Evolutionary conservation across 1,140 invertebrate genomes (phyloP).

Genomic region (Hyles vespertilio): DNA sequence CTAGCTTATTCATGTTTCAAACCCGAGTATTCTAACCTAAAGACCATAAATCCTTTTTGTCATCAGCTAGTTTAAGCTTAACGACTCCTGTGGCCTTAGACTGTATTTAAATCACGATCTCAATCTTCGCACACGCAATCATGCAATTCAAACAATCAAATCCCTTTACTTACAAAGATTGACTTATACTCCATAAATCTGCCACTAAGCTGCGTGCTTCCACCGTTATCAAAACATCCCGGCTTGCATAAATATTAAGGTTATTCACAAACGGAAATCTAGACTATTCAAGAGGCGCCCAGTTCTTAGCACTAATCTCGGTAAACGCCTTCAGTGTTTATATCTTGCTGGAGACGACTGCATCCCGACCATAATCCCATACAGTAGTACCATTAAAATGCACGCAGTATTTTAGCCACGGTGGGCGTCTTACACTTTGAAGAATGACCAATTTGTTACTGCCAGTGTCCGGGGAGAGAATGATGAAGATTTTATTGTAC

Average conservation of each 20-base stretch:
- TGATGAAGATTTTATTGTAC: conserved; percentile 59
- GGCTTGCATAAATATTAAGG: conserved; percentile 26
- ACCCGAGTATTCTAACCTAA: too few species aligned
- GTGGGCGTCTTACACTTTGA: conserved; percentile 41
- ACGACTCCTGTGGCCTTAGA: too few species aligned
- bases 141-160: too few species aligned
- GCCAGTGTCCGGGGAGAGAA: conserved; percentile 32
- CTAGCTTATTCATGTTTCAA: too few species aligned
- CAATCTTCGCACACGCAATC: too few species aligned
- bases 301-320: conserved; percentile 53
- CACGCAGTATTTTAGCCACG: conserved; percentile 22
- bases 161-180: too few species aligned
- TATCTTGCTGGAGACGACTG: conserved; percentile 60
- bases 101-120: too few species aligned
- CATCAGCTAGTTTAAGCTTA: too few species aligned
- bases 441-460: conserved; percentile 55
- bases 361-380: conserved; percentile 49
- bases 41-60: too few species aligned
- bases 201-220: conserved; percentile 3
- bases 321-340: conserved; percentile 56
- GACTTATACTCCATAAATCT: background rate
- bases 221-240: conserved; percentile 8
- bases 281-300: conserved; percentile 37
- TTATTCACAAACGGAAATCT: conserved; percentile 48
- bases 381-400: conserved; percentile 48